Base-by-base conservation (phyloP, 1,140 invertebrate genomes). In the Orchesella cincta region DNA sequence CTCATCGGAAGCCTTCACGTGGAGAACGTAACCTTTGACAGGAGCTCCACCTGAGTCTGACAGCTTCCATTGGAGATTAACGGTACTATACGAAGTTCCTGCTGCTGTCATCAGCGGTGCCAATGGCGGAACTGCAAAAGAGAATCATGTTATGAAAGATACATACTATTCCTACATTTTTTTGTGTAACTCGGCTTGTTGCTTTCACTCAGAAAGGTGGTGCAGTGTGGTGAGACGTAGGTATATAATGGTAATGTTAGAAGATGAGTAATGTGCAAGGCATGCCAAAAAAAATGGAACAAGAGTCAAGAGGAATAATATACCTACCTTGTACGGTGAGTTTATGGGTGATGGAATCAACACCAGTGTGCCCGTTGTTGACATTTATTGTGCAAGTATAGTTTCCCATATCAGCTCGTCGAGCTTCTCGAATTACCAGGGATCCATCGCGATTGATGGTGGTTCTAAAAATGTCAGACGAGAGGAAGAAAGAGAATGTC, bases 311-410 rank as follows among this genome's bases (percentile, higher is more conserved):
- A n/a, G n/a, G n/a, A n/a, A n/a, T n/a, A n/a, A n/a, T n/a, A n/a
- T n/a, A 57, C 34, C 39, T 74, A 80, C 78, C 78, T 80, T 86
- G 85, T 18, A 88, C 86, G 57, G 83, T 84, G 0, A 88, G 76
- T 20, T 83, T 81, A 76, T 86, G 85, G 0, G 83, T 83, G 52
- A 88, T 85, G 51, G 82, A 82, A 74, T 87, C 87, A n/a, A 81
- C 78, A 1, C 85, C 85, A 75, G 86, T 81, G 3, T n/a, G n/a
- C n/a, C n/a, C n/a, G n/a, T 81, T 76, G 74, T 87, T 87, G 34
- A 79, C 72, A 18, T 75, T 74, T 8, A 74, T 76, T 26, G 78
- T 76, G 54, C 83, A 84, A 18, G 80, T 81, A 73, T 83, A 84
- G 64, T 80, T 79, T 35, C 85, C 84, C 81, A 83, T 18, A 86